Evolutionary conservation across 2,888 invertebrate species (phyloP).

Genomic region (Andrena camellia): DNA sequence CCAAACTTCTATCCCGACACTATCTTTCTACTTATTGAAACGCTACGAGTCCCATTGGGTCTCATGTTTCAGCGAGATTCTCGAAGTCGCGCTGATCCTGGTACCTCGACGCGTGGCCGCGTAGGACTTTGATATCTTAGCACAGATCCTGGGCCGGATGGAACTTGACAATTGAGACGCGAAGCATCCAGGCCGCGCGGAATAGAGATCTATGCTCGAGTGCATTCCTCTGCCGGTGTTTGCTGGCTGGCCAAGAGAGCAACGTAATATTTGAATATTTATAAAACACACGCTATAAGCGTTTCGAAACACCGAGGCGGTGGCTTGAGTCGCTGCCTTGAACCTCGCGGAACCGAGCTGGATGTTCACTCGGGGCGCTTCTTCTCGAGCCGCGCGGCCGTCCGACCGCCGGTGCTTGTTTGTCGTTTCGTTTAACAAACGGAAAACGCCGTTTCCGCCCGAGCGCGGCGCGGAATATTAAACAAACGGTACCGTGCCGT

Average conservation of each 20-base stretch:
- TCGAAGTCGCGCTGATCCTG: no score
- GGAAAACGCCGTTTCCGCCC: slow-evolving; percentile 49
- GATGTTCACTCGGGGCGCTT: not conserved
- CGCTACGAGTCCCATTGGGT: no score
- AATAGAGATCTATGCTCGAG: not conserved
- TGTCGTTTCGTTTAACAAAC: slow-evolving; percentile 39
- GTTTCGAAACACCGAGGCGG: not conserved
- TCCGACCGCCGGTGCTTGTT: not conserved
- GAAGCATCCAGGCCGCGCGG: no score
- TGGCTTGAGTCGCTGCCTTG: no score
- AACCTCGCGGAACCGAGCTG: no score
- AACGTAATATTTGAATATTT: not conserved
- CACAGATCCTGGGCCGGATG: no score
- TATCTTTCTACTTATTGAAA: no score
- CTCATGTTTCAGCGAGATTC: no score
- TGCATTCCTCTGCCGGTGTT: not conserved
- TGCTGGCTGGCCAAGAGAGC: not conserved
- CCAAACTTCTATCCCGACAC: no score
- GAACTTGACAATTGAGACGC: no score
- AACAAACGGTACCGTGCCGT: slow-evolving; percentile 45
- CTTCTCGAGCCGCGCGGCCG: not conserved
- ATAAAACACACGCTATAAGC: not conserved
- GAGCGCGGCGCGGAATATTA: slow-evolving; percentile 38
- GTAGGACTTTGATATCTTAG: no score
- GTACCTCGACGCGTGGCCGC: no score